phyloP scores from a whole-genome alignment of 1,140 invertebrate species.

The Myzus persicae region DNA sequence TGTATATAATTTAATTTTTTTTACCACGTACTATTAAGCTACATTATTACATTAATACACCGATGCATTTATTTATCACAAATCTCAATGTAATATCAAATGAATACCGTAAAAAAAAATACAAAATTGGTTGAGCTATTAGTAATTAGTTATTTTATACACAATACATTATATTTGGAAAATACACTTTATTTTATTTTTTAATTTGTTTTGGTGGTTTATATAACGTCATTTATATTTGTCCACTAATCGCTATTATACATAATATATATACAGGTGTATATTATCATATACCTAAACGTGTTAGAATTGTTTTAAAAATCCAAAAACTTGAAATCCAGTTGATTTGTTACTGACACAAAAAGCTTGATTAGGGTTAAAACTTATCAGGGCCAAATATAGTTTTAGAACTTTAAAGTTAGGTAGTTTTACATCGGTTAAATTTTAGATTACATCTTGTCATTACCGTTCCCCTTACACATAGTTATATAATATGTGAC shows the following conservation, averaged over 20 bases:
- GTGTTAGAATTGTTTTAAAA: background rate
- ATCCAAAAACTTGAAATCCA: background rate
- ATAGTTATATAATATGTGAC: background rate
- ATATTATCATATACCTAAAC: no score
- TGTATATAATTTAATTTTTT: background rate
- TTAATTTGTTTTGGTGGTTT: background rate
- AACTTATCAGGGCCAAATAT: background rate
- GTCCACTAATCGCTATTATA: background rate
- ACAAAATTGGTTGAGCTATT: background rate
- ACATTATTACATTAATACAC: background rate
- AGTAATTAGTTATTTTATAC: background rate
- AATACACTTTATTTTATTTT: background rate
- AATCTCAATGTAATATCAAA: background rate
- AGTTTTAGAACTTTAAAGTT: slow-evolving; percentile 15
- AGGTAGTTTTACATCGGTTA: slow-evolving; percentile 9
- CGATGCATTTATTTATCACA: no score
- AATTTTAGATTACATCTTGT: slow-evolving; percentile 40
- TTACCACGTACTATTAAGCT: background rate
- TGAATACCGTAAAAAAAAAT: background rate
- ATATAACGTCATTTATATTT: background rate
- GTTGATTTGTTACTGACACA: background rate
- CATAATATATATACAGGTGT: background rate
- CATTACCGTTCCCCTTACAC: background rate
- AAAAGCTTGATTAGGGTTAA: background rate
- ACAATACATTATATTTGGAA: no score